These are phyloP conservation scores for Odontomachus brunneus DNA, from an alignment of 1,140 invertebrate species.

Conservation along the genomic window DNA sequence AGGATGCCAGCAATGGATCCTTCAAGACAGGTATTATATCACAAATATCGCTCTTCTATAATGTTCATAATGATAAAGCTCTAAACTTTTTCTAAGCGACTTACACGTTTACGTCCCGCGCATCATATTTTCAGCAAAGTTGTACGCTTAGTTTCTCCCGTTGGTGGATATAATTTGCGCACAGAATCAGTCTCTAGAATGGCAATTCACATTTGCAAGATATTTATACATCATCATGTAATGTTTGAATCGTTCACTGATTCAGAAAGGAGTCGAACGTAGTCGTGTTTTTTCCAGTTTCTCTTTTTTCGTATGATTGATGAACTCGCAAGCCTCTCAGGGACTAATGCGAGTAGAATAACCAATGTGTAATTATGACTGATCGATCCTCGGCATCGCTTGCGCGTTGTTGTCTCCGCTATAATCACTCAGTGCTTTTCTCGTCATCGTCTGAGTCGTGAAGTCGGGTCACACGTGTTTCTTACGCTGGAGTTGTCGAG, in stretches of 20 bases:
- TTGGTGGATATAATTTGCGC: not conserved
- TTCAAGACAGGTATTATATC: too few relatives aligned
- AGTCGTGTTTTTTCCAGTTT: not conserved
- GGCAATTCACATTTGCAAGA: not conserved
- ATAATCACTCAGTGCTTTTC: conserved; percentile 19
- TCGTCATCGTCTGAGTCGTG: not conserved
- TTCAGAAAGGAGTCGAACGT: not conserved
- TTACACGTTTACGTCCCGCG: too few relatives aligned
- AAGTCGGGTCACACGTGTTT: not conserved
- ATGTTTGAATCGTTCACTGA: not conserved
- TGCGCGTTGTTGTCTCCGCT: not conserved
- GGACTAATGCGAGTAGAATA: conserved; percentile 19
- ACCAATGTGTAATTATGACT: conserved; percentile 11
- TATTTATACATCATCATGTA: conserved; percentile 3
- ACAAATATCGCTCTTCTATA: too few relatives aligned
- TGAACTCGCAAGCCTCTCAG: not conserved
- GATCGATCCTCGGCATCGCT: not conserved
- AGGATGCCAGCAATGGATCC: too few relatives aligned
- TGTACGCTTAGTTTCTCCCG: not conserved
- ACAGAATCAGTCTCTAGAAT: not conserved
- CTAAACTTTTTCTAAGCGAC: too few relatives aligned
- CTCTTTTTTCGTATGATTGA: not conserved
- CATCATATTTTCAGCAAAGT: not conserved
- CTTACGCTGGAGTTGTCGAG: not conserved
- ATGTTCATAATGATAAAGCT: too few relatives aligned